Percentiles rank a stretch among this genome's conserved stretches.
Conservation (phyloP, 2,113 vertebrate genomes). For the Gymnarchus niloticus region DNA sequence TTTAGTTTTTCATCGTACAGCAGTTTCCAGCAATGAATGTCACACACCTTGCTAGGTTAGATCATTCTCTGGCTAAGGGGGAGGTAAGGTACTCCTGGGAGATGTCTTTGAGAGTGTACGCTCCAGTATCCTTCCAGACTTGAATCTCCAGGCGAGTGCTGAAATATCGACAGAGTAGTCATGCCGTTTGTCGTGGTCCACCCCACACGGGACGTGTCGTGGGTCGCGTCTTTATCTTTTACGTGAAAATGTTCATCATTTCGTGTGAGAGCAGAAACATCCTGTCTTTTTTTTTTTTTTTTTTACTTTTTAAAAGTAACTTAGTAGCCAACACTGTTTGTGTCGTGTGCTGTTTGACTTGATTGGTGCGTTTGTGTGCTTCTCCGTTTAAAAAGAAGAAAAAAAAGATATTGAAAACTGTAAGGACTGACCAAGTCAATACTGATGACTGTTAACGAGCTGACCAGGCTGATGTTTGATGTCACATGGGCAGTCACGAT, state of each 20-base stretch:
- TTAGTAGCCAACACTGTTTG: slow-evolving; percentile 20
- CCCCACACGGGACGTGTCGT: slow-evolving; percentile 24
- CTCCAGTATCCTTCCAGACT: slow-evolving; percentile 72
- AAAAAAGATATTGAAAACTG: background rate
- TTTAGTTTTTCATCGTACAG: slow-evolving; percentile 74
- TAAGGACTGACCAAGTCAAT: background rate
- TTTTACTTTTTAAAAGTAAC: background rate
- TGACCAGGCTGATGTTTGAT: slow-evolving; percentile 33
- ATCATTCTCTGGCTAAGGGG: slow-evolving; percentile 58
- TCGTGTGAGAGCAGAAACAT: slow-evolving; percentile 25
- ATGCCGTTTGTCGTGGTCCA: slow-evolving; percentile 38
- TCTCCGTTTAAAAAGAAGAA: slow-evolving; percentile 10
- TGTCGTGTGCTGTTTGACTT: slow-evolving; percentile 17
- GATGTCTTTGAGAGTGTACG: slow-evolving; percentile 73
- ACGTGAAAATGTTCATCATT: slow-evolving; percentile 36
- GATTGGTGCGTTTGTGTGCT: slow-evolving; percentile 20
- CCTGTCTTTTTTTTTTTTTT: background rate
- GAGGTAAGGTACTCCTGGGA: slow-evolving; percentile 73
- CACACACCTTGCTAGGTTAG: slow-evolving; percentile 87
- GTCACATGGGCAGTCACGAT: slow-evolving; percentile 35
- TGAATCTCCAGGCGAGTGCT: slow-evolving; percentile 73
- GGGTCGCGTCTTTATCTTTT: background rate
- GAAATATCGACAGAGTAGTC: slow-evolving; percentile 64
- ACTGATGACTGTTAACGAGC: slow-evolving; percentile 37
- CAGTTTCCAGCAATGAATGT: slow-evolving; percentile 84